Evolutionary conservation across 2,113 vertebrate species (phyloP), one percentile per base, ranked within the genome.

Genomic region (Rhagologus leucostigma): DNA sequence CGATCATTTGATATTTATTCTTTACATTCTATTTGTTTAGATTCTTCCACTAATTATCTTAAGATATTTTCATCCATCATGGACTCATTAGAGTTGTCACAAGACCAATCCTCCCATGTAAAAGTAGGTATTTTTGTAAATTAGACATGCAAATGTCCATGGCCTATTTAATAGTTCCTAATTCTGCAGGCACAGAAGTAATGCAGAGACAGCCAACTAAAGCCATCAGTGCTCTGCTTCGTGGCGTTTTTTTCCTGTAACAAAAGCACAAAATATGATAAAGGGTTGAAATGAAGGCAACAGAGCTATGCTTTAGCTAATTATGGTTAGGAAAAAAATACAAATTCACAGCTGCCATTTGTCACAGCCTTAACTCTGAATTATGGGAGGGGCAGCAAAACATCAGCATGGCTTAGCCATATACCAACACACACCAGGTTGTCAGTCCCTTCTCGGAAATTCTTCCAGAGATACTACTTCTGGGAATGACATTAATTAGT

Each of bases 401-500:
- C 64, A 64, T 33, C 74, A 55, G 55, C 17, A 8, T 1, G 52
- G 23, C 30, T 46, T 33, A 22, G 30, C 73, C 55, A 30, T 47
- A 6, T 3, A 94, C 78, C 62, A 91, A n/a, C 55, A 47, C 42
- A 67, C 27, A 47, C 84, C 55, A 29, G 1, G 47, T 16, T 91
- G 87, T 91, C 87, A 67, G 50, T 46, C 64, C 62, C 75, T 96
- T 96, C 93, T 91, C 46, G 52, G 95, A 97, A 96, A 77, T 70
- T 74, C 82, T 74, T 50, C 70, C 3, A 1, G 47, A 67, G 24
- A 56, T 47, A 35, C 42, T 86, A 50, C 71, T 95, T 93, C 95
- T 95, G 95, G 82, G 93, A 96, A 96, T 63, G 59, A 79, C 59
- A 53, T 63, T 93, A 94, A 97, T 96, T 96, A 93, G 92, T 76